Evolutionary conservation across 2,113 vertebrate genomes (phyloP), one percentile per base, ranked within the genome.

Genomic region (Tangachromis dhanisi): DNA sequence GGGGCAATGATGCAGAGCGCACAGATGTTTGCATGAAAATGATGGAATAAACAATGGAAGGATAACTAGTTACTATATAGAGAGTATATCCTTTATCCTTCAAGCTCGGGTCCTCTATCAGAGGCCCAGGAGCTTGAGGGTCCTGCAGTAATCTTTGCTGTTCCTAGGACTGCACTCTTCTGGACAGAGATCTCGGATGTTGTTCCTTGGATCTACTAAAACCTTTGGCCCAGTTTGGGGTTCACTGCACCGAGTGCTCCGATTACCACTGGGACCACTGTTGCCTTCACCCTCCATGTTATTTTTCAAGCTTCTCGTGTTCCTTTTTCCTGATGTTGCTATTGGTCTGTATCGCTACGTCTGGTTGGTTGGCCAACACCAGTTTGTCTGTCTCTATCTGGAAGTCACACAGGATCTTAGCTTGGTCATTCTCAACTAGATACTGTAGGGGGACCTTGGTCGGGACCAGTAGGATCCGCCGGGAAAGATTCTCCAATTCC

Each of bases 171-270:
- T 66, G 33, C 7, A 2, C 19, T 21, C 61, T 38, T 66, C 61
- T 66, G 19, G 61, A 66, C 33, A 38, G 17, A 66, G 10, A 66
- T n/a, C 33, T 66, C 2, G 3, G 61, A 66, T 38, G 61, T 66
- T n/a, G 19, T 66, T 38, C 11, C 11, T 8, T 38, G 33, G 19
- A 66, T 38, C 33, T 21, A 13, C 33, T 66, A 13, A 21, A 66
- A 68, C 2, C 33, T 38, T 13, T 13, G 0, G 7, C 19, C 61
- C 33, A 66, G 10, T n/a, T 38, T 66, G 19, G 19, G 10, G 10
- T 33, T 38, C 61, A 38, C 33, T 68, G 11, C 33, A 21, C 19
- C 19, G 33, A 68, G 61, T 68, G 19, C 61, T 68, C 33, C 4
- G 4, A 13, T 68, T 38, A 4, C 61, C 11, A 21, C 19, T 68